phyloP scores from a whole-genome alignment of 2,888 invertebrate species.

The Slavum lentiscoides region DNA sequence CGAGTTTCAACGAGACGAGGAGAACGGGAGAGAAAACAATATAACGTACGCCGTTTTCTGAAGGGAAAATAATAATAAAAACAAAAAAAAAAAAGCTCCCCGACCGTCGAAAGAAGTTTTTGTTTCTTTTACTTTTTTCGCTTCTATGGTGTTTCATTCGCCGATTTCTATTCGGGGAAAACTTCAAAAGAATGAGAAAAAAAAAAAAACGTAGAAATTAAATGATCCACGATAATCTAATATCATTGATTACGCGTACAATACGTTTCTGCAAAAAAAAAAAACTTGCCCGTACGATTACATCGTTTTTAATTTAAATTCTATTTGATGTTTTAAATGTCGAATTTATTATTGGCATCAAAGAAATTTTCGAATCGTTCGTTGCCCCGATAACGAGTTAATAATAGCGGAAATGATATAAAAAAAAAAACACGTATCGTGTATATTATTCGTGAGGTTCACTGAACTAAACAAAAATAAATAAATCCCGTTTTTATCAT shows the following conservation, averaged over 20 bases:
- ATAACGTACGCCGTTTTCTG: not conserved
- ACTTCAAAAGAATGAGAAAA: conserved; percentile 18
- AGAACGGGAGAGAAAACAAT: conserved; percentile 6
- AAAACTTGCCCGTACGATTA: not conserved
- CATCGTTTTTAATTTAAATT: conserved; percentile 21
- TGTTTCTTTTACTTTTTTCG: not conserved
- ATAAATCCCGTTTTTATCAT: no score
- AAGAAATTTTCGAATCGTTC: not conserved
- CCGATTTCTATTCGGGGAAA: not conserved
- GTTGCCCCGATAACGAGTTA: not conserved
- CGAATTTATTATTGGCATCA: not conserved
- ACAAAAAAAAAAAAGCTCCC: not conserved
- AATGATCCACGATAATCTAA: conserved; percentile 12
- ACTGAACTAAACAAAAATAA: not conserved
- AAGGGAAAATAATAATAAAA: not conserved
- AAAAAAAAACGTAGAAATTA: conserved; percentile 12
- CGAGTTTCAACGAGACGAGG: not conserved
- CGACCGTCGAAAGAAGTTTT: not conserved
- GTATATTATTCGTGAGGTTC: not conserved
- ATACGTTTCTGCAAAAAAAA: not conserved
- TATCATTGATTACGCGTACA: not conserved
- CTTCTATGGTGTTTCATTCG: not conserved
- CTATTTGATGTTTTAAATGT: conserved; percentile 7
- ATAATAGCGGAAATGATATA: not conserved
- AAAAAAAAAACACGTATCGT: not conserved